These are phyloP conservation scores for Carapus acus DNA, from an alignment of 2,797 vertebrate genomes.

Conservation along the genomic window DNA sequence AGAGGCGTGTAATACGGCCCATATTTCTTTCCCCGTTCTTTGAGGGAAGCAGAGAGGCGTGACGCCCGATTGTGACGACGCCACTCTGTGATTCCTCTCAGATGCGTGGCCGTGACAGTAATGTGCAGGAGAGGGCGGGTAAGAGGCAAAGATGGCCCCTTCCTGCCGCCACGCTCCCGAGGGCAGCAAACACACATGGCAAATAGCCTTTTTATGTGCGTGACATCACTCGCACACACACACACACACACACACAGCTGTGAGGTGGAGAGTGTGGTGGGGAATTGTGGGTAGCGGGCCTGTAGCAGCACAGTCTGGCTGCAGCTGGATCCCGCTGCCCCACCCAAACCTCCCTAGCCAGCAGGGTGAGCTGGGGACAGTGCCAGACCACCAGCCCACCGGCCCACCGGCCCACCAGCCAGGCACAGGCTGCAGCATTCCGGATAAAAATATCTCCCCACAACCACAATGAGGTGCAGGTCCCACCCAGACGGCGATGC, in stretches of 20 bases:
- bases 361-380: constrained; percentile 46
- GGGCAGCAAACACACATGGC: neutral
- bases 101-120: constrained; percentile 11
- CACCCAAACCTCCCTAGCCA: constrained; percentile 41
- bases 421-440: constrained; percentile 50
- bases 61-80: constrained; percentile 27
- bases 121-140: constrained; percentile 22
- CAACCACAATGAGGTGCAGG: too few species aligned
- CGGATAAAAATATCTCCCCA: neutral
- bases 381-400: constrained; percentile 53
- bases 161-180: neutral
- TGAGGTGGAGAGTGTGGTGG: constrained; percentile 26
- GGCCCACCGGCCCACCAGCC: constrained; percentile 31
- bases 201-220: neutral
- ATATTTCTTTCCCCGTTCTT: constrained; percentile 44
- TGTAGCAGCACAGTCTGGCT: constrained; percentile 41
- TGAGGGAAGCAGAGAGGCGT: constrained; percentile 33
- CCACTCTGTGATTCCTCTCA: constrained; percentile 16
- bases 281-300: constrained; percentile 51
- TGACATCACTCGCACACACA: neutral
- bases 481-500: too few species aligned
- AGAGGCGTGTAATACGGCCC: constrained; percentile 44
- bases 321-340: constrained; percentile 52
- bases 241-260: neutral
- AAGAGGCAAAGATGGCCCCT: neutral